Percentiles rank a stretch among this genome's conserved stretches.
Conservation (phyloP, 2,888 invertebrate species). For the Odontothrips loti region DNA sequence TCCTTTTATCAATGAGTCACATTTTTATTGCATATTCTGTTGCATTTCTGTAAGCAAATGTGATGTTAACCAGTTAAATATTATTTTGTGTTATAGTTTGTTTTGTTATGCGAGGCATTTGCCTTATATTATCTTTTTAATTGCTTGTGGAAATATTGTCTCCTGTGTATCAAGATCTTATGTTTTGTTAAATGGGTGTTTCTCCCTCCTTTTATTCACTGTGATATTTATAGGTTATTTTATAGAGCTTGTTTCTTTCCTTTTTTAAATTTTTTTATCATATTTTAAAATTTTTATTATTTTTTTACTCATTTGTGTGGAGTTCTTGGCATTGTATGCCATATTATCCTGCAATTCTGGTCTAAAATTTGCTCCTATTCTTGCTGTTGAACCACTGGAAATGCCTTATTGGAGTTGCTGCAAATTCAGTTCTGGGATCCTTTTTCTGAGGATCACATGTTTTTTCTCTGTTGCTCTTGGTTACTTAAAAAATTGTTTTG, state of each 20-base stretch:
- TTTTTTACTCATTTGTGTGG: background rate
- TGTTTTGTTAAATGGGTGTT: background rate
- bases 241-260: background rate
- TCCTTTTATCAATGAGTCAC: background rate
- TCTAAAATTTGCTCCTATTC: background rate
- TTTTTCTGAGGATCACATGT: background rate
- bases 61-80: background rate
- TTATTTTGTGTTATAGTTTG: background rate
- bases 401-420: background rate
- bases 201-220: background rate
- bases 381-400: no score
- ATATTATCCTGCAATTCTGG: background rate
- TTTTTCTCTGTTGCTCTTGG: background rate
- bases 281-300: background rate
- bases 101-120: background rate
- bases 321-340: background rate
- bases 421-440: background rate
- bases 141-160: background rate
- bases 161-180: background rate
- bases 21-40: background rate
- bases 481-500: background rate
- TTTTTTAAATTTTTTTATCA: background rate
- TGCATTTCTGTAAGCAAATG: background rate
- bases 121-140: background rate
- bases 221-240: conserved; percentile 20